A percentile compares a stretch with the other conserved stretches of the same genome.
Evolutionary conservation across 2,113 vertebrate species (phyloP).

Genomic region (Craseonycteris thonglongyai): DNA sequence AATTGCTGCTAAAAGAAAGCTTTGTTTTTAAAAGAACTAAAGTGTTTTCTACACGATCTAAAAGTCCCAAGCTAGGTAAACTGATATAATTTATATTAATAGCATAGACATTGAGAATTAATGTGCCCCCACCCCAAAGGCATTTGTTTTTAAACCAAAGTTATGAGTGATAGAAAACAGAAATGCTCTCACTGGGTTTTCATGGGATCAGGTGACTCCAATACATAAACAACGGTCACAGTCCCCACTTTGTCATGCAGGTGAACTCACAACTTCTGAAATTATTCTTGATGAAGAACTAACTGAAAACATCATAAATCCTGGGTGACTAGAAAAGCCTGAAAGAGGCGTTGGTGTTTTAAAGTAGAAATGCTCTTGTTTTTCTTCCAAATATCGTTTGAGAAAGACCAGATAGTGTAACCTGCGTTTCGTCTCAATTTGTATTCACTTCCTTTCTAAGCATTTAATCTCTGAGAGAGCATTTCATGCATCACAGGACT

Average conservation of each 20-base stretch:
- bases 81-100: neutral
- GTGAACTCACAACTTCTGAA: neutral
- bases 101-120: neutral
- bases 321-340: neutral
- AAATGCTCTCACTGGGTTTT: neutral
- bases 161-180: neutral
- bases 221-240: neutral
- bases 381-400: neutral
- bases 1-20: neutral
- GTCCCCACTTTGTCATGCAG: fast-evolving
- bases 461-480: neutral
- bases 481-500: neutral
- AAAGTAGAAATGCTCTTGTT: neutral
- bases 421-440: neutral
- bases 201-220: neutral
- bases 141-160: neutral
- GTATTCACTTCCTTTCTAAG: neutral
- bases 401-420: neutral
- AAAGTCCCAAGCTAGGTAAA: neutral
- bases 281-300: neutral
- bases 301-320: fast-evolving
- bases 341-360: neutral
- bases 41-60: neutral
- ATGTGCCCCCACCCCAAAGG: fast-evolving
- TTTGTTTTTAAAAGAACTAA: neutral